Evolutionary conservation across 1,140 invertebrate genomes (phyloP).

Genomic region (Proales similis): DNA sequence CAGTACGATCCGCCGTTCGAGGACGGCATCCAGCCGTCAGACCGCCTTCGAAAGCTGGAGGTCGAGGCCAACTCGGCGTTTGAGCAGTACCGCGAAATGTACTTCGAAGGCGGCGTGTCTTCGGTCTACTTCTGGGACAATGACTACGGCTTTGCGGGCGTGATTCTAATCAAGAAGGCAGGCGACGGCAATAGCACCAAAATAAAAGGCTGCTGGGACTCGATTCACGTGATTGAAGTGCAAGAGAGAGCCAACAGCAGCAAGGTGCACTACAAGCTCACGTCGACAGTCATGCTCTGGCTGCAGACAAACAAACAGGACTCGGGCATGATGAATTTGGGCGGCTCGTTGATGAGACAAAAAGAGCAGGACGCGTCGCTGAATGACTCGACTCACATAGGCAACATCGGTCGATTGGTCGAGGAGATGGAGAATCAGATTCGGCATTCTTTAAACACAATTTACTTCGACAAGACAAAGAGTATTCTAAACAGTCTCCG

Average conservation of each 20-base stretch:
- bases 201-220: slow-evolving; percentile 91
- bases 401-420: slow-evolving; percentile 78
- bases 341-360: slow-evolving; percentile 94
- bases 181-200: slow-evolving; percentile 94
- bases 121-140: slow-evolving; percentile 99
- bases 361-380: slow-evolving; percentile 80
- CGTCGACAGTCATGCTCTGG: slow-evolving; percentile 98
- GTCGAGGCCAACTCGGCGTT: slow-evolving; percentile 96
- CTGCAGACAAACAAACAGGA: slow-evolving; percentile 87
- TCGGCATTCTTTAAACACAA: slow-evolving; percentile 90
- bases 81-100: slow-evolving; percentile 95
- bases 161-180: slow-evolving; percentile 94
- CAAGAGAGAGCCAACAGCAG: slow-evolving; percentile 58
- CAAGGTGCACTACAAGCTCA: slow-evolving; percentile 95
- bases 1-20: slow-evolving; percentile 93
- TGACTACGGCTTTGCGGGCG: slow-evolving; percentile 89
- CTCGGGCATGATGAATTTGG: slow-evolving; percentile 95
- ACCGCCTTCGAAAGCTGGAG: slow-evolving; percentile 85
- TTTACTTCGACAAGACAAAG: slow-evolving; percentile 98
- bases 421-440: slow-evolving; percentile 99
- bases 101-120: slow-evolving; percentile 97
- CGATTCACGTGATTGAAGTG: slow-evolving; percentile 97
- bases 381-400: slow-evolving; percentile 80
- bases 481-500: slow-evolving; percentile 96
- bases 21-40: slow-evolving; percentile 96